Conservation (phyloP, 2,113 vertebrate genomes). For the Mesoclemmys tuberculata region DNA sequence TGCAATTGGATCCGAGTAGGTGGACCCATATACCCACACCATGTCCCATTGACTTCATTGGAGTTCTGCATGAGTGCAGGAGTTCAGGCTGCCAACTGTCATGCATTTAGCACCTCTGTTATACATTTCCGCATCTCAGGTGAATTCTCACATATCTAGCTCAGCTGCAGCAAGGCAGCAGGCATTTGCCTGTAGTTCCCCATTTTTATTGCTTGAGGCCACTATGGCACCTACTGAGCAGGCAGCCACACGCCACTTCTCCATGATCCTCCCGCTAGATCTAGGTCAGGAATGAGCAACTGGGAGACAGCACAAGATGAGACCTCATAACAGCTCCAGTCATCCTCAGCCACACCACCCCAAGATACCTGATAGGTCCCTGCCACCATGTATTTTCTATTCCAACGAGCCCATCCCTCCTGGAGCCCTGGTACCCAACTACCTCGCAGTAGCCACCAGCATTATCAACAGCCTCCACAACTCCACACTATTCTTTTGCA, state of each 20-base stretch:
- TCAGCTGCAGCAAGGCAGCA: not conserved
- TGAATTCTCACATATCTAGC: not conserved
- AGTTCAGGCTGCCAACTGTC: not conserved
- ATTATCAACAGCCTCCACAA: not conserved
- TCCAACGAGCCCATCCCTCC: not conserved
- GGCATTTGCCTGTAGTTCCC: not conserved
- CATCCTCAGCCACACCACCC: not conserved
- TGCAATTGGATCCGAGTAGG: not conserved
- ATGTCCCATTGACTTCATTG: not conserved
- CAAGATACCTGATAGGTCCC: not conserved
- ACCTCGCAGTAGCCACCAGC: not conserved
- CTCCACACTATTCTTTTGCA: not conserved
- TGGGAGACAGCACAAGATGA: not conserved
- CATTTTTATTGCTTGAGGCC: not conserved
- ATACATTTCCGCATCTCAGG: not conserved
- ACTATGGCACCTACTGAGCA: not conserved
- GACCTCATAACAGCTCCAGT: not conserved
- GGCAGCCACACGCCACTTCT: not conserved
- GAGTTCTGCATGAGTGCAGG: not conserved
- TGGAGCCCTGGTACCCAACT: not conserved
- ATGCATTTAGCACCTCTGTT: not conserved
- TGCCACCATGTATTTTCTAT: not conserved
- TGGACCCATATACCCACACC: not conserved
- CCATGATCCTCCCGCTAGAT: not conserved
- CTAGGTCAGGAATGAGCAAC: not conserved